Base-by-base conservation (phyloP, 2,888 invertebrate species). In the Euproctis similis region DNA sequence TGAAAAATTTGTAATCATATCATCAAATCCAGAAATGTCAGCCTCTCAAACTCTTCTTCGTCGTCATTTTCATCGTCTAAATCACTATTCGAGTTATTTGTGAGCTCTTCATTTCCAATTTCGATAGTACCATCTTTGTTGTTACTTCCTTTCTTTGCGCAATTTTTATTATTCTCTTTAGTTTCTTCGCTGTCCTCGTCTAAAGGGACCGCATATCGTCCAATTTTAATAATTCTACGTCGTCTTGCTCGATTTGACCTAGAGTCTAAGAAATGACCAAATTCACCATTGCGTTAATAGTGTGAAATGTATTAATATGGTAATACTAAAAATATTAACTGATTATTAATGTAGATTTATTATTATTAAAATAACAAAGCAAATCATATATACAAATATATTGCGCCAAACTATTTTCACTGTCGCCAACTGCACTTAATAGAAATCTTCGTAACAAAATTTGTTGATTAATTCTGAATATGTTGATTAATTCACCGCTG, bases 1-100 rank as follows among this genome's bases (percentile, higher is more conserved):
- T 16, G 11, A 22, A 5, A 4, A 11, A 11, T 12, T 23, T n/a
- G n/a, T n/a, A n/a, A n/a, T n/a, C n/a, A n/a, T n/a, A n/a, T 28
- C 19, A 36, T n/a, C 25, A 26, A 24, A 12, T 28, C 26, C 16
- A 28, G 16, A 6, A 26, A 28, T 8, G 27, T 22, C 8, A 34
- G 29, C 11, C 8, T 9, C 13, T 33, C 20, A 18, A 28, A 12
- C 4, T n/a, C 8, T 2, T 19, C 19, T 8, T 19, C n/a, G 2
- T n/a, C 19, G 3, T 22, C 11, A 12, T 14, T 9, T 8, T 5
- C 17, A 23, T 26, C 25, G 11, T 37, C 31, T 8, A 28, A 14
- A 24, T 27, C 24, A 17, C n/a, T n/a, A n/a, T n/a, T n/a, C n/a
- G n/a, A n/a, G n/a, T n/a, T n/a, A n/a, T n/a, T n/a, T n/a, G n/a